Evolutionary conservation across 2,888 invertebrate genomes (phyloP).

Genomic region (Patella depressa): DNA sequence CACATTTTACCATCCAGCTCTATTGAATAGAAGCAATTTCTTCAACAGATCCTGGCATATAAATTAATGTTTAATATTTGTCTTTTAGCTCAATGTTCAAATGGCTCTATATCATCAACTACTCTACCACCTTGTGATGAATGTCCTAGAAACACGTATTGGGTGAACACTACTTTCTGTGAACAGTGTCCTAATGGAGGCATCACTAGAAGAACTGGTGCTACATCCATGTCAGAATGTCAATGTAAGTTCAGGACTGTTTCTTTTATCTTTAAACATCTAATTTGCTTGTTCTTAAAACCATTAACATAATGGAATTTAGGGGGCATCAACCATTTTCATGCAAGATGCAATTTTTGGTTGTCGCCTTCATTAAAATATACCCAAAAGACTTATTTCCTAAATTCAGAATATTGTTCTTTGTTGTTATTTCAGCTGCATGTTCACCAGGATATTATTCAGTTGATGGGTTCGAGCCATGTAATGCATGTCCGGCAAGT

Average conservation of each 20-base stretch:
- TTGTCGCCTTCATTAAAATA: too few relatives aligned
- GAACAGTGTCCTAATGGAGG: conserved; percentile 26
- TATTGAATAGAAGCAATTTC: too few relatives aligned
- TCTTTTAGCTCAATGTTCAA: conserved; percentile 36
- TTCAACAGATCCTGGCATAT: too few relatives aligned
- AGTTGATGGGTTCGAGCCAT: conserved; percentile 76
- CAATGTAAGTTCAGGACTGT: conserved; percentile 26
- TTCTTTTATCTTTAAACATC: neutral
- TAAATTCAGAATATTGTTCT: neutral
- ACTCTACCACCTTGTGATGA: conserved; percentile 46
- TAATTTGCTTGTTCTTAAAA: neutral
- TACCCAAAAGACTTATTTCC: neutral
- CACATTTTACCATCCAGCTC: neutral
- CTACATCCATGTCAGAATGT: conserved; percentile 27
- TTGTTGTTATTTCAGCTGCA: conserved; percentile 77
- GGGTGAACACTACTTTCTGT: conserved; percentile 35
- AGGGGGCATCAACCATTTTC: too few relatives aligned
- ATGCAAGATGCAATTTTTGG: too few relatives aligned
- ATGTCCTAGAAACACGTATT: conserved; percentile 42
- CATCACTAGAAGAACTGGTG: conserved; percentile 32
- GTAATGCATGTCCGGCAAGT: conserved; percentile 91
- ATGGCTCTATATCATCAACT: conserved; percentile 38
- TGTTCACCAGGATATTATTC: conserved; percentile 48
- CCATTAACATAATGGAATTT: neutral
- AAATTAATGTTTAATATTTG: too few relatives aligned